Conservation (phyloP, 1,140 invertebrate species). For the Hydropsyche tenuis region DNA sequence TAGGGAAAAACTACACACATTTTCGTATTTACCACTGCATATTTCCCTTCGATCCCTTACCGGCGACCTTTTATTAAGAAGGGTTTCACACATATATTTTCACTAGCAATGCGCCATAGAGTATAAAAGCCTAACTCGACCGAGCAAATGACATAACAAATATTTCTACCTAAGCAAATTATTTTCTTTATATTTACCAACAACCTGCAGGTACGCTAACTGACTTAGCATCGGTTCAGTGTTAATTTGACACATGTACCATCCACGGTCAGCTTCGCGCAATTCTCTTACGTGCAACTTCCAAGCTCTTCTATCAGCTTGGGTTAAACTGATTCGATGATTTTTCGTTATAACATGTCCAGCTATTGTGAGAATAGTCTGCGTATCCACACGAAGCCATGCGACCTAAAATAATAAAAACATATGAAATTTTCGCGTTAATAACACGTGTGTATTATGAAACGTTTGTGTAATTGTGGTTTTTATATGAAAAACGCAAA, state of each 20-base stretch:
- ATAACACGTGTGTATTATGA: too few species aligned
- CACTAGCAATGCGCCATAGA: too few species aligned
- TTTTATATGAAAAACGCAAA: too few species aligned
- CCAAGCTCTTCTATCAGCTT: conserved; percentile 82
- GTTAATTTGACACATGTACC: conserved; percentile 91
- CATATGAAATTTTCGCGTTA: too few species aligned
- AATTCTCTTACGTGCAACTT: conserved; percentile 81
- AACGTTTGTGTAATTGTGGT: too few species aligned
- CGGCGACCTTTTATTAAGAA: background rate
- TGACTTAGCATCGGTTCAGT: conserved; percentile 91
- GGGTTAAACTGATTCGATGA: conserved; percentile 78
- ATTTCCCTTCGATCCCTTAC: conserved; percentile 9
- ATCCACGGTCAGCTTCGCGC: conserved; percentile 74
- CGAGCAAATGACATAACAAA: too few species aligned
- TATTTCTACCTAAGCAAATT: too few species aligned
- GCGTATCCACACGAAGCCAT: conserved; percentile 86
- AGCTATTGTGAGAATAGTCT: conserved; percentile 87
- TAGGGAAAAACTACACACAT: background rate
- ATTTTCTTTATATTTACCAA: conserved; percentile 69
- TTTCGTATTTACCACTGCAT: conserved; percentile 4
- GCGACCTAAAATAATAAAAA: conserved; percentile 69
- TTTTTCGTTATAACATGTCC: conserved; percentile 89
- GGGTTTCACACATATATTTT: too few species aligned
- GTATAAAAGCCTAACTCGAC: too few species aligned
- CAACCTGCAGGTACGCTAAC: conserved; percentile 83